Evolutionary conservation across 2,797 vertebrate species (phyloP).

Genomic region (Brachyrhaphis roseni): DNA sequence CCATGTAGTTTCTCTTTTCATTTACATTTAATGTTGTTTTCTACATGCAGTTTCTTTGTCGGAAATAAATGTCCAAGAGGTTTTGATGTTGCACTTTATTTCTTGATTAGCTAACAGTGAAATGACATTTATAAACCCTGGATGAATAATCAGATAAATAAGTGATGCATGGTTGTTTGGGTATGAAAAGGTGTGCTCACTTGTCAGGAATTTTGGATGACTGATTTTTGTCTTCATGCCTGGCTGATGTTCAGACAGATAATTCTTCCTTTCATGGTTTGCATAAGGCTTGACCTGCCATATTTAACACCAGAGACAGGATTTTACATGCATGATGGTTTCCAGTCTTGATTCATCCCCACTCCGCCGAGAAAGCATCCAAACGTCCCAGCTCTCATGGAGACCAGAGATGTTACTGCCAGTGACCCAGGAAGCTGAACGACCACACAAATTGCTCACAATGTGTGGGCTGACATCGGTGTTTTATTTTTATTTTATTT

Average conservation of each 20-base stretch:
- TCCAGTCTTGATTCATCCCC: constrained; percentile 63
- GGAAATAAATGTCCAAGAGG: not conserved
- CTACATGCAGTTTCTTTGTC: not conserved
- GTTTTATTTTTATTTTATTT: constrained; percentile 2
- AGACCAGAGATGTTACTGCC: constrained; percentile 51
- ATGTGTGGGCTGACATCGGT: constrained; percentile 27
- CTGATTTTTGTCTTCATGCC: constrained; percentile 19
- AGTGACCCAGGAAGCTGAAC: constrained; percentile 52
- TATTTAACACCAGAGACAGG: constrained; percentile 53
- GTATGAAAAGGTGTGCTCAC: not conserved
- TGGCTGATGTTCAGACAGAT: constrained; percentile 24
- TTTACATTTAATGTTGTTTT: not conserved
- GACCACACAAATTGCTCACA: constrained; percentile 37
- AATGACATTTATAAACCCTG: not conserved
- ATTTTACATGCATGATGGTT: constrained; percentile 54
- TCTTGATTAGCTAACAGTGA: not conserved
- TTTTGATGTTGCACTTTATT: not conserved
- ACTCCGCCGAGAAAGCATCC: constrained; percentile 39
- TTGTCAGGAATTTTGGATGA: not conserved
- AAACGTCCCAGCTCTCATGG: constrained; percentile 60
- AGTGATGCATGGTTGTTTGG: not conserved
- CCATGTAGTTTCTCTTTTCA: not conserved
- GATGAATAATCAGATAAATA: constrained; percentile 2
- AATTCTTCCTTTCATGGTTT: constrained; percentile 52
- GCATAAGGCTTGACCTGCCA: constrained; percentile 38